These are phyloP conservation scores for Noctua comes DNA, from an alignment of 2,888 invertebrate species.

Conservation along the genomic window DNA sequence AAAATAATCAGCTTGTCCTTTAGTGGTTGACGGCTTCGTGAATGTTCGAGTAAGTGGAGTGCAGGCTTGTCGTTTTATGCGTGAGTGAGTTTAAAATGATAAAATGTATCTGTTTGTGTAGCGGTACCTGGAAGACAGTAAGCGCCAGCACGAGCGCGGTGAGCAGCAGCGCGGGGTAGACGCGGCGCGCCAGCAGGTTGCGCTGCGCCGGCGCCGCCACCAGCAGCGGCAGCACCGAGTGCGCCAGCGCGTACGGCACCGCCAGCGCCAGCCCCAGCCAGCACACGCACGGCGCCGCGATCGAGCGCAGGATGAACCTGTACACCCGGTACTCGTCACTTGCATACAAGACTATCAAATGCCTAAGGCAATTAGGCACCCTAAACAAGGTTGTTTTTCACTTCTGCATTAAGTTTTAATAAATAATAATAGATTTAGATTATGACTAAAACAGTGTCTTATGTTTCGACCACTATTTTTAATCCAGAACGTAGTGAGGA, in stretches of 20 bases:
- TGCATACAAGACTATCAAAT: neutral
- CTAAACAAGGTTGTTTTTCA: too few species aligned
- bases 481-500: neutral
- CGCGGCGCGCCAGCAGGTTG: slow-evolving; percentile 85
- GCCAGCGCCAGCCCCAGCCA: slow-evolving; percentile 97
- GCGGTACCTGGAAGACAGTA: slow-evolving; percentile 90
- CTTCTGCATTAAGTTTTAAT: too few species aligned
- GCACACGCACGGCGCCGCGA: slow-evolving; percentile 97
- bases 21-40: too few species aligned
- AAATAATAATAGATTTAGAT: too few species aligned
- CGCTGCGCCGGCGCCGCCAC: slow-evolving; percentile 85
- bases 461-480: neutral
- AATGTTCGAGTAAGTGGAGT: too few species aligned
- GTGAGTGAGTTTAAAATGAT: too few species aligned
- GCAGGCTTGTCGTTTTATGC: too few species aligned
- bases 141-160: slow-evolving; percentile 95
- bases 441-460: neutral
- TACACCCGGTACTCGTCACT: too few species aligned
- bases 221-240: slow-evolving; percentile 98
- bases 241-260: slow-evolving; percentile 98
- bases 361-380: neutral
- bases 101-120: neutral
- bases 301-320: slow-evolving; percentile 94
- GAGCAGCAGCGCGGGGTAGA: slow-evolving; percentile 91
- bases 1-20: too few species aligned